Percentiles rank a stretch among this genome's conserved stretches.
These are phyloP conservation scores for Argyresthia albistria DNA, from an alignment of 2,888 invertebrate species.

Conservation along the genomic window DNA sequence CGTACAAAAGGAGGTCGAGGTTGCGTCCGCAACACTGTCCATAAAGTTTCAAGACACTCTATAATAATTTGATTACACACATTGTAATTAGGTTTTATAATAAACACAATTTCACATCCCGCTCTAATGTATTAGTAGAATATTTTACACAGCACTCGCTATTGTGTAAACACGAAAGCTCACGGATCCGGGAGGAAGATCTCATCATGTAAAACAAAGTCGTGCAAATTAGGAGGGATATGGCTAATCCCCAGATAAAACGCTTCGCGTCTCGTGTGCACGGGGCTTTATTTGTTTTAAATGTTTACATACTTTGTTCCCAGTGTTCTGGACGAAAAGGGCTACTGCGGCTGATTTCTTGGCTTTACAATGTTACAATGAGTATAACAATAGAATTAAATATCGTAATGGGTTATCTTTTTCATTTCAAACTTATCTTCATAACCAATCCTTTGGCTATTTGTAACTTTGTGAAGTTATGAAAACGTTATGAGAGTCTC, in stretches of 20 bases:
- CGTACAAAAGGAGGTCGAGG: no score
- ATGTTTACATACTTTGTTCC: constrained; percentile 33
- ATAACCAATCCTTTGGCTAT: no score
- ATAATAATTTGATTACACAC: not conserved
- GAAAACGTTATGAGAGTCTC: no score
- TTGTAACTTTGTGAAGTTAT: no score
- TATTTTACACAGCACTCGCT: not conserved
- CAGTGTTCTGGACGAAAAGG: constrained; percentile 25
- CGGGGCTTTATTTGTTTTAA: constrained; percentile 54
- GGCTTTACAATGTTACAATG: no score
- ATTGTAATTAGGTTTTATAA: not conserved
- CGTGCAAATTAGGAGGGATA: constrained; percentile 61
- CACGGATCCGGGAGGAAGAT: constrained; percentile 26
- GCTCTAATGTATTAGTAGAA: no score
- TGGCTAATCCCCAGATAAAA: constrained; percentile 64
- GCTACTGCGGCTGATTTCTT: no score
- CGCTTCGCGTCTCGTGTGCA: constrained; percentile 50
- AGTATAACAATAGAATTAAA: not conserved
- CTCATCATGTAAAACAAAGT: constrained; percentile 49
- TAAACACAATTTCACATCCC: not conserved
- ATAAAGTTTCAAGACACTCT: not conserved
- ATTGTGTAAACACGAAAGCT: constrained; percentile 1
- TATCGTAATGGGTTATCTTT: not conserved
- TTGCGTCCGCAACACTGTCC: not conserved
- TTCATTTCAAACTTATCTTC: no score